Conservation (phyloP, 2,888 invertebrate species). For the Phaonia tiefii region DNA sequence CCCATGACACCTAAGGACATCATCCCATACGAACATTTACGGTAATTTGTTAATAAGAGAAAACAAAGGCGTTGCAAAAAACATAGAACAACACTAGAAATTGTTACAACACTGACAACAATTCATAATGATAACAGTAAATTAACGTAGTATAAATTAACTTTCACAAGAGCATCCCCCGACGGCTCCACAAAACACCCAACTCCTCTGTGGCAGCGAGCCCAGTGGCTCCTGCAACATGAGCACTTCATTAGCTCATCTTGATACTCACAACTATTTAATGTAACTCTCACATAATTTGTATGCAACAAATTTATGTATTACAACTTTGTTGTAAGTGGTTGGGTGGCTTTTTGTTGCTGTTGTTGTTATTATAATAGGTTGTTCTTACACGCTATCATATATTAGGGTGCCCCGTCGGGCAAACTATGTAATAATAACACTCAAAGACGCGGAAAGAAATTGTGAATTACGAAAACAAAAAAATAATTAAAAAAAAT, state of each 20-base stretch:
- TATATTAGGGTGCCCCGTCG: too few relatives aligned
- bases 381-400: background rate
- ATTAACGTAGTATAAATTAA: slow-evolving; percentile 66
- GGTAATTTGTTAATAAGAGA: slow-evolving; percentile 24
- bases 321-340: slow-evolving; percentile 8
- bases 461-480: too few relatives aligned
- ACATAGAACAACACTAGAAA: background rate
- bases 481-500: too few relatives aligned
- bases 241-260: slow-evolving; percentile 36
- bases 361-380: slow-evolving; percentile 43
- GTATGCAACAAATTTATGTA: slow-evolving; percentile 12
- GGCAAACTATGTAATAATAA: too few relatives aligned
- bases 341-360: slow-evolving; percentile 33
- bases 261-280: slow-evolving; percentile 31
- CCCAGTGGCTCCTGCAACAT: too few relatives aligned
- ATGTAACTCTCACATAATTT: slow-evolving; percentile 22
- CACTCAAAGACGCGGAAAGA: too few relatives aligned
- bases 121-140: slow-evolving; percentile 68
- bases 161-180: slow-evolving; percentile 32
- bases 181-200: background rate
- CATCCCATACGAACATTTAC: slow-evolving; percentile 4
- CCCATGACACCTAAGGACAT: background rate
- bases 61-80: background rate
- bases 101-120: background rate
- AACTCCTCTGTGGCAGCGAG: too few relatives aligned